Percentiles rank a stretch among this genome's conserved stretches.
These are phyloP conservation scores for Neodiprion fabricii DNA, from an alignment of 1,140 invertebrate species.

Conservation along the genomic window DNA sequence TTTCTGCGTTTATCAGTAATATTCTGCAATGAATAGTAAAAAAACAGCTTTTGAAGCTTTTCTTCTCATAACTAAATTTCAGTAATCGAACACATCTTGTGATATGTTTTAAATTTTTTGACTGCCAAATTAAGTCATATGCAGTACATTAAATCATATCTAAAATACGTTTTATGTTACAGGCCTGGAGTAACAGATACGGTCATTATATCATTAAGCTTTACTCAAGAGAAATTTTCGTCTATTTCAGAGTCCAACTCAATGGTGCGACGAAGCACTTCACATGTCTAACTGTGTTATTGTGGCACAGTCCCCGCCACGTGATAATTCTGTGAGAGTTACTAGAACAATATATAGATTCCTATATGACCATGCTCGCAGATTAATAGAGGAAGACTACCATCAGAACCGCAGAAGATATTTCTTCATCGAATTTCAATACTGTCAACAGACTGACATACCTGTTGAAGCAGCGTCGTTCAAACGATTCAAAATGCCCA, in stretches of 20 bases:
- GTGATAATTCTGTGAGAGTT: constrained; percentile 24
- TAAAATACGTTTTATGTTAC: background rate
- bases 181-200: background rate
- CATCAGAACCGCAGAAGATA: constrained; percentile 44
- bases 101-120: background rate
- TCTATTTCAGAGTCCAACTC: constrained; percentile 46
- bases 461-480: constrained; percentile 51
- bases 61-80: constrained; percentile 20
- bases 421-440: constrained; percentile 52
- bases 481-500: constrained; percentile 46
- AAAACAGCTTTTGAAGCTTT: constrained; percentile 8
- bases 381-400: constrained; percentile 49
- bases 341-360: constrained; percentile 43
- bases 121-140: background rate
- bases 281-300: constrained; percentile 46
- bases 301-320: constrained; percentile 48
- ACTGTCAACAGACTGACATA: constrained; percentile 48
- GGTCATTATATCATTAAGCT: constrained; percentile 16
- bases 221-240: constrained; percentile 11
- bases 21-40: background rate
- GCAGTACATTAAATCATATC: background rate
- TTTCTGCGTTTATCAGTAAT: too few relatives aligned
- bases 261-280: constrained; percentile 55
- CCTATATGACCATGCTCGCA: constrained; percentile 48
- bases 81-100: constrained; percentile 9